phyloP scores from a whole-genome alignment of 2,113 vertebrate genomes.

The Nicator chloris region DNA sequence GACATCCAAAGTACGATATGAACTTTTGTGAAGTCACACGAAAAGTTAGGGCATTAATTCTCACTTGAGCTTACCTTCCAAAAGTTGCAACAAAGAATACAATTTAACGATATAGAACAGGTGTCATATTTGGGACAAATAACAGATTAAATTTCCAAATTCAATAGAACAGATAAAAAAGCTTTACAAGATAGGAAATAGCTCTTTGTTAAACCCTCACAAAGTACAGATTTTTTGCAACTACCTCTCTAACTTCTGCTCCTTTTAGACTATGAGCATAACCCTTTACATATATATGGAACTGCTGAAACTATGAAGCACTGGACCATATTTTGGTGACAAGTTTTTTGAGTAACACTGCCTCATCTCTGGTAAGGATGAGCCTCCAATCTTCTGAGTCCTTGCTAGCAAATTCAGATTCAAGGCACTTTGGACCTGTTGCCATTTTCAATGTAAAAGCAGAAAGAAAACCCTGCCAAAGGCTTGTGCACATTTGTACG shows the following conservation, averaged over 20 bases:
- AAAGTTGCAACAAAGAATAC: not conserved
- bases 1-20: not conserved
- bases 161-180: not conserved
- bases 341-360: not conserved
- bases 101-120: not conserved
- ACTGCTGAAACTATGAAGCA: not conserved
- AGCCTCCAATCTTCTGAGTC: not conserved
- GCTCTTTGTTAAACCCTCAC: not conserved
- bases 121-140: not conserved
- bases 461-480: not conserved
- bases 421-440: too few species aligned
- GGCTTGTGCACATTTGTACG: not conserved
- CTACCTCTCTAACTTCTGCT: not conserved
- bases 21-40: not conserved
- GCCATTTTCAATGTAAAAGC: too few species aligned
- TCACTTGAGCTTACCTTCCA: not conserved
- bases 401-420: not conserved
- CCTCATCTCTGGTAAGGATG: not conserved
- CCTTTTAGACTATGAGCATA: not conserved
- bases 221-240: not conserved
- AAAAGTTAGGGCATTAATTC: not conserved
- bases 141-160: not conserved
- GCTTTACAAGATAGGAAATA: not conserved
- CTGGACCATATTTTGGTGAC: not conserved
- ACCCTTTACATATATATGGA: not conserved